Evolutionary conservation across 2,888 invertebrate species (phyloP).

Genomic region (Noctua fimbriata): DNA sequence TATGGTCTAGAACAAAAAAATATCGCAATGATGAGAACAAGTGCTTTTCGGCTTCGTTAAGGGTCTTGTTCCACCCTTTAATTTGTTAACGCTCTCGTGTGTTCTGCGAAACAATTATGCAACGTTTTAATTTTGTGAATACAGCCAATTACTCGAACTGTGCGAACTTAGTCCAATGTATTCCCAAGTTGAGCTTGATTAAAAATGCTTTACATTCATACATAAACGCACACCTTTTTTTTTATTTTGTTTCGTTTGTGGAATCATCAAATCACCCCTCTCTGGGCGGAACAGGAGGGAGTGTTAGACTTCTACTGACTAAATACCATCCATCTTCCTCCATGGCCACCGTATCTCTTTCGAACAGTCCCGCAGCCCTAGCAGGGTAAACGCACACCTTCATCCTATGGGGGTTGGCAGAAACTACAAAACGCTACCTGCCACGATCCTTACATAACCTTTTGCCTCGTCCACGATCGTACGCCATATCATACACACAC

Average conservation of each 20-base stretch:
- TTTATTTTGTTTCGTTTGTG: no score
- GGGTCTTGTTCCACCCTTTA: no score
- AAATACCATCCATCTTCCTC: no score
- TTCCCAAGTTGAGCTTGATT: neutral
- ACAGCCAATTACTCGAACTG: neutral
- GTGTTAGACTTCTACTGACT: no score
- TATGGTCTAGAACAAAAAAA: no score
- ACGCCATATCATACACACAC: neutral
- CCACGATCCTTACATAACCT: neutral
- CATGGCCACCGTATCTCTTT: no score
- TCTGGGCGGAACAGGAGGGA: no score
- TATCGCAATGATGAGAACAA: no score
- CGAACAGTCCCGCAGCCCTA: no score
- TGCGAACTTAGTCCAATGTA: neutral
- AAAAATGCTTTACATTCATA: neutral
- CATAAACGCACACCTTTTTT: neutral
- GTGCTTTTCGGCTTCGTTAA: no score
- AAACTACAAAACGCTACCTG: neutral
- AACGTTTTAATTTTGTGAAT: constrained; percentile 6
- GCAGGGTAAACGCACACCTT: neutral
- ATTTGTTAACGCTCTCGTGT: neutral
- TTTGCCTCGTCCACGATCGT: neutral
- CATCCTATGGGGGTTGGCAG: neutral
- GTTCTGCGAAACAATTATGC: neutral
- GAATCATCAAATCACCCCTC: no score